These are phyloP conservation scores for Emydocephalus ijimae DNA, from an alignment of 2,113 vertebrate genomes.

Conservation along the genomic window DNA sequence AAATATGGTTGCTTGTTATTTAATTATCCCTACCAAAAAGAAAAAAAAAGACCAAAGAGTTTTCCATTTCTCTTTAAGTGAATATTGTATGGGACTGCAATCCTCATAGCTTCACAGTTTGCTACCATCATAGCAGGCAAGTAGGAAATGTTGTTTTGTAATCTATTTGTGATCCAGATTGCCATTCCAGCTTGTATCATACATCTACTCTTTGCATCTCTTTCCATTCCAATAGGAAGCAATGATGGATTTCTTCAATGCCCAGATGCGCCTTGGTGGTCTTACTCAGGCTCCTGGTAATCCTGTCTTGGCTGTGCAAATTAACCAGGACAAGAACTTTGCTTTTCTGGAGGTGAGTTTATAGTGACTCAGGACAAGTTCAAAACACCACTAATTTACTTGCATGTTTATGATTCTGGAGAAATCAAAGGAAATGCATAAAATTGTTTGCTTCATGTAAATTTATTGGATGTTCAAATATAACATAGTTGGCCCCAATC, in stretches of 20 bases:
- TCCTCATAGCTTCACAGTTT: slow-evolving; percentile 70
- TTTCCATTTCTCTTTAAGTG: slow-evolving; percentile 74
- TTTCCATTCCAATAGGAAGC: slow-evolving; percentile 75
- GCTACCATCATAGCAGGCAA: slow-evolving; percentile 69
- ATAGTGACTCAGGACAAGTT: background rate
- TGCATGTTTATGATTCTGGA: background rate
- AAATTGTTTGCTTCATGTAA: background rate
- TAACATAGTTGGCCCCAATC: too few species aligned
- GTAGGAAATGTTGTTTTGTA: slow-evolving; percentile 69
- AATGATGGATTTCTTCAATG: slow-evolving; percentile 96
- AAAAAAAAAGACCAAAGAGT: slow-evolving; percentile 63
- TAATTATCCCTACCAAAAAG: background rate
- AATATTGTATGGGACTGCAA: slow-evolving; percentile 71
- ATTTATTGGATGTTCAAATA: background rate
- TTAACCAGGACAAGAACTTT: slow-evolving; percentile 95
- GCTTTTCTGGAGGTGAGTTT: slow-evolving; percentile 85
- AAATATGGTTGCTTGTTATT: background rate
- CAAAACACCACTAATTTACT: background rate
- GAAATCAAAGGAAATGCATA: background rate
- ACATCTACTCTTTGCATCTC: slow-evolving; percentile 31
- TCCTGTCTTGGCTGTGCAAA: slow-evolving; percentile 89
- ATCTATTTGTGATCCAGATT: slow-evolving; percentile 51
- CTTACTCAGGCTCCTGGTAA: slow-evolving; percentile 92
- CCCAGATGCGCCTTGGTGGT: slow-evolving; percentile 90
- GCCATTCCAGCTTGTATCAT: background rate